These are phyloP conservation scores for Phania funesta DNA, from an alignment of 2,888 invertebrate genomes.

Conservation along the genomic window DNA sequence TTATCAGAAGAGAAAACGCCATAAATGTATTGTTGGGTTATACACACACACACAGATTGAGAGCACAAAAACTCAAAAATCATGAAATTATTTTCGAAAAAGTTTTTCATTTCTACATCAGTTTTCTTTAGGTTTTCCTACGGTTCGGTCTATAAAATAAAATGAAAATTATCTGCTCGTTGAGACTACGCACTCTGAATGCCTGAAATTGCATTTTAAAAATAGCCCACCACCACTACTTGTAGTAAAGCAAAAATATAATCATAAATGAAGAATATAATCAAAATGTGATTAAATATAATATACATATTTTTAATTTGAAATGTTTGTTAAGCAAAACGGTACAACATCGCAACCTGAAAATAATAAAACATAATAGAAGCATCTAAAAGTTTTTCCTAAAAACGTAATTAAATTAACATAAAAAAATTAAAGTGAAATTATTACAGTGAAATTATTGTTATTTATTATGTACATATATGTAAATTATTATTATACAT, in stretches of 20 bases:
- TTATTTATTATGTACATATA: too few relatives aligned
- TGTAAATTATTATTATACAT: background rate
- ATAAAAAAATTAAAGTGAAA: conserved; percentile 35
- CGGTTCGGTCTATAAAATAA: conserved; percentile 64
- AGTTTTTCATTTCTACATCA: conserved; percentile 43
- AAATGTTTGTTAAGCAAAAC: conserved; percentile 7
- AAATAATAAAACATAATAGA: background rate
- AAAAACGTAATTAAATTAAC: conserved; percentile 51
- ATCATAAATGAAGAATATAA: conserved; percentile 21
- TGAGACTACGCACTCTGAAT: conserved; percentile 58
- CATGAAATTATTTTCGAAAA: conserved; percentile 36
- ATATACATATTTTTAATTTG: conserved; percentile 40
- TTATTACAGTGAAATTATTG: too few relatives aligned
- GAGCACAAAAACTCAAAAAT: conserved; percentile 11
- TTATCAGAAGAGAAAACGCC: too few relatives aligned
- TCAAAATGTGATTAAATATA: conserved; percentile 36
- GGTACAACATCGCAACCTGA: background rate
- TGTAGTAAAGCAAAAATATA: conserved; percentile 43
- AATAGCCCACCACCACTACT: conserved; percentile 62
- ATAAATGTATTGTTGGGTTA: conserved; percentile 15
- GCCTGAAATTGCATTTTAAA: conserved; percentile 69
- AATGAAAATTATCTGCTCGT: conserved; percentile 50
- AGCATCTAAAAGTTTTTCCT: background rate
- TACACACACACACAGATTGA: too few relatives aligned
- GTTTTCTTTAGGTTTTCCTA: conserved; percentile 66